These are phyloP conservation scores for Hippocampus zosterae DNA, from an alignment of 2,113 vertebrate genomes.

Conservation along the genomic window DNA sequence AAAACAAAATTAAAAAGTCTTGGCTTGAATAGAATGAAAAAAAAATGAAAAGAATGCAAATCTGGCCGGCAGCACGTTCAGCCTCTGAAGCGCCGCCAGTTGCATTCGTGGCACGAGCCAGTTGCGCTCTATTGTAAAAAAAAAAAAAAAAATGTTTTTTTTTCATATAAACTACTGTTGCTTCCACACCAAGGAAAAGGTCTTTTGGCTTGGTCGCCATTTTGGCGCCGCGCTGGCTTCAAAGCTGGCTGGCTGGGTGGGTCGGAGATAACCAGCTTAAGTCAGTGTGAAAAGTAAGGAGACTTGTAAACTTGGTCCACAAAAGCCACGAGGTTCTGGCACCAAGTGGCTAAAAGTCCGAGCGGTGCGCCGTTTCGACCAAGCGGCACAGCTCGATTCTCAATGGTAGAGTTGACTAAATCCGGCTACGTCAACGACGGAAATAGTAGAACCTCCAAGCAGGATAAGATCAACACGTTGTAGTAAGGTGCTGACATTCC, in stretches of 20 bases:
- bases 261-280: conserved; percentile 48
- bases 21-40: background rate
- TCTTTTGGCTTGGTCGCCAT: conserved; percentile 15
- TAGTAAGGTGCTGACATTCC: background rate
- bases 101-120: background rate
- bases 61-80: background rate
- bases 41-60: background rate
- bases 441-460: background rate
- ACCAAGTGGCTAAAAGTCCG: background rate
- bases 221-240: conserved; percentile 16
- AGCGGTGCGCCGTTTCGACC: background rate
- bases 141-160: background rate
- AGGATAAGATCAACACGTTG: background rate
- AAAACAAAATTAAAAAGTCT: background rate
- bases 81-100: background rate
- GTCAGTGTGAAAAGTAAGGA: conserved; percentile 1
- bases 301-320: background rate
- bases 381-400: background rate
- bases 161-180: background rate
- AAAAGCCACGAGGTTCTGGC: background rate
- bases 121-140: background rate
- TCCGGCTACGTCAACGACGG: background rate
- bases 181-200: background rate
- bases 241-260: conserved; percentile 26
- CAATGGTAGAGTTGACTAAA: background rate